Conservation (phyloP, 2,113 vertebrate genomes). For the Myrmophylax atrothorax region DNA sequence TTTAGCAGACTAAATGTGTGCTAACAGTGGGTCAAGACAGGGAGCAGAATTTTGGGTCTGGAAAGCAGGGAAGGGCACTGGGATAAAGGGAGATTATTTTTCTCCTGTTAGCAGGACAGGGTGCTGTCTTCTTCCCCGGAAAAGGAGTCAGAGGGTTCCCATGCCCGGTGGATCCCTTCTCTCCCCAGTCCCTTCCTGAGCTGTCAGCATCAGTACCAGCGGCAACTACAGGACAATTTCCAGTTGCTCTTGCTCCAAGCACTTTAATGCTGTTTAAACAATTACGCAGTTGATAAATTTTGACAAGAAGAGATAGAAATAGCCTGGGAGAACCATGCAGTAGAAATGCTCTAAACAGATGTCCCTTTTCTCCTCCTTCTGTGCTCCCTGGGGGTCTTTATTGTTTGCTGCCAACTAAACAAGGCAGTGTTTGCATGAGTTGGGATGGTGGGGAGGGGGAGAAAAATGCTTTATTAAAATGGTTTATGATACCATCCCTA, state of each 20-base stretch:
- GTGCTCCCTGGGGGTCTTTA: conserved; percentile 50
- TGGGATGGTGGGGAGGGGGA: background rate
- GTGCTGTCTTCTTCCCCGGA: background rate
- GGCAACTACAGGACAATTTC: conserved; percentile 63
- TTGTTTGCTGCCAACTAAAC: conserved; percentile 47
- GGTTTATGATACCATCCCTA: conserved; percentile 26
- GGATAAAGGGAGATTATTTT: background rate
- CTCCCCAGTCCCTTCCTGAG: conserved; percentile 14
- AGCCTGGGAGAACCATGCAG: conserved; percentile 64
- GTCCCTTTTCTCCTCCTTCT: conserved; percentile 62
- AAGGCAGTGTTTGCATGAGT: conserved; percentile 36
- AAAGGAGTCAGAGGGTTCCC: conserved; percentile 55
- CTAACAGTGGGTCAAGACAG: background rate
- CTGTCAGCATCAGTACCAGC: conserved; percentile 56
- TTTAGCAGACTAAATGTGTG: background rate
- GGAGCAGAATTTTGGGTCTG: background rate
- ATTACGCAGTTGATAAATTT: conserved; percentile 75
- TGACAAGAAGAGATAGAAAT: conserved; percentile 73
- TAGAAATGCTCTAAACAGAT: conserved; percentile 70
- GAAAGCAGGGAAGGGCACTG: background rate
- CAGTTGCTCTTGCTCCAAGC: conserved; percentile 66
- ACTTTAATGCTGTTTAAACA: conserved; percentile 73
- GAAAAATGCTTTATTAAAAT: conserved; percentile 8
- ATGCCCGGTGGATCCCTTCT: background rate
- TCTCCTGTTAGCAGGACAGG: background rate